Percentiles rank a stretch among this genome's conserved stretches.
These are phyloP conservation scores for Grus americana DNA, from an alignment of 2,113 vertebrate genomes.

Conservation along the genomic window DNA sequence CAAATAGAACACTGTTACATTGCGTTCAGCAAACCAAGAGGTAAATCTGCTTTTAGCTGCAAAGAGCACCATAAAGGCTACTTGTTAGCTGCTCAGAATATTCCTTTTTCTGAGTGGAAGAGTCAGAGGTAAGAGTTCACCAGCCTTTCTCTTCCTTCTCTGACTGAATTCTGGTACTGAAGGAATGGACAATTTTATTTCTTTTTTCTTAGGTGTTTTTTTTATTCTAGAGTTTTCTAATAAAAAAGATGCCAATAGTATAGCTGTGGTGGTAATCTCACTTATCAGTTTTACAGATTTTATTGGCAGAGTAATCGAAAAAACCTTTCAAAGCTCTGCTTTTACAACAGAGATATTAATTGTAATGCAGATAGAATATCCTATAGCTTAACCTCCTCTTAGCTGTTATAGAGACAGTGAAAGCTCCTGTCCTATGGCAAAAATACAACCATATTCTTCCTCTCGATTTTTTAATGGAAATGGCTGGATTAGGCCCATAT, in stretches of 20 bases:
- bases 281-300: background rate
- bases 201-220: background rate
- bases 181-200: background rate
- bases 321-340: background rate
- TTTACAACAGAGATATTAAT: background rate
- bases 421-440: background rate
- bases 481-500: background rate
- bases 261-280: background rate
- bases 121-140: background rate
- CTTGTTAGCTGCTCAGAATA: background rate
- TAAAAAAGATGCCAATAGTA: background rate
- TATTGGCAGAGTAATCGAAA: background rate
- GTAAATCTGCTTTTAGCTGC: conserved; percentile 31
- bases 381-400: background rate
- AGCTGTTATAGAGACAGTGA: background rate
- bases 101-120: background rate
- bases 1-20: background rate
- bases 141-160: background rate
- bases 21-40: background rate
- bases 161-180: background rate
- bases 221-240: background rate
- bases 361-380: background rate
- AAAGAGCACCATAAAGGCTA: background rate
- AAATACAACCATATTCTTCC: background rate
- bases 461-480: rapidly evolving